Percentiles rank a stretch among this genome's conserved stretches.
phyloP scores from a whole-genome alignment of 92 coral and sea anemone genomes.

The Metridium senile region DNA sequence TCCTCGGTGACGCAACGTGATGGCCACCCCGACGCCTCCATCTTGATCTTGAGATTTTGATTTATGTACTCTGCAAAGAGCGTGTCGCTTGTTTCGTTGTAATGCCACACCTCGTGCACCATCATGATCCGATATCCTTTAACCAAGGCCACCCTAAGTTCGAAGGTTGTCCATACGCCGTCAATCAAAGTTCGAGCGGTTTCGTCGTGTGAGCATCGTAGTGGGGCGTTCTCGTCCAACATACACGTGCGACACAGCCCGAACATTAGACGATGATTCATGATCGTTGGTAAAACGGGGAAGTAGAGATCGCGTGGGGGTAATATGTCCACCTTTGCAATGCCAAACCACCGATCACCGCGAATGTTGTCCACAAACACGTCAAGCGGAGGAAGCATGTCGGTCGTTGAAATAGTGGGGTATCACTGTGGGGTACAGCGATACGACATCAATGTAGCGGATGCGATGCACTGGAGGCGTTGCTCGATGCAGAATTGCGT shows the following conservation, averaged over 20 bases:
- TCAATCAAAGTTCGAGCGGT: neutral
- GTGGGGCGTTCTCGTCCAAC: neutral
- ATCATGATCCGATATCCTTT: conserved; percentile 15
- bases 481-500: neutral
- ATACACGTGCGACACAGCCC: conserved; percentile 20
- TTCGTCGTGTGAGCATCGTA: conserved; percentile 14
- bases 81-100: neutral
- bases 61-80: conserved; percentile 25
- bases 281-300: too few species aligned
- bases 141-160: conserved; percentile 9
- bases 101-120: conserved; percentile 40
- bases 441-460: conserved; percentile 34
- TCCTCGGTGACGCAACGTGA: neutral
- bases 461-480: conserved; percentile 20
- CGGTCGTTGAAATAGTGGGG: too few species aligned
- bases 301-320: too few species aligned
- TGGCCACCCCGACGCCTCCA: too few species aligned
- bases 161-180: too few species aligned
- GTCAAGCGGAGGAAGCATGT: too few species aligned
- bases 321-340: too few species aligned
- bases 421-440: conserved; percentile 44
- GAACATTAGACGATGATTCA: too few species aligned
- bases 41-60: conserved; percentile 7
- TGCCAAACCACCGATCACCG: too few species aligned
- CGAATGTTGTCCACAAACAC: conserved; percentile 7